phyloP scores from a whole-genome alignment of 2,113 vertebrate species.

The Callocephalon fimbriatum region DNA sequence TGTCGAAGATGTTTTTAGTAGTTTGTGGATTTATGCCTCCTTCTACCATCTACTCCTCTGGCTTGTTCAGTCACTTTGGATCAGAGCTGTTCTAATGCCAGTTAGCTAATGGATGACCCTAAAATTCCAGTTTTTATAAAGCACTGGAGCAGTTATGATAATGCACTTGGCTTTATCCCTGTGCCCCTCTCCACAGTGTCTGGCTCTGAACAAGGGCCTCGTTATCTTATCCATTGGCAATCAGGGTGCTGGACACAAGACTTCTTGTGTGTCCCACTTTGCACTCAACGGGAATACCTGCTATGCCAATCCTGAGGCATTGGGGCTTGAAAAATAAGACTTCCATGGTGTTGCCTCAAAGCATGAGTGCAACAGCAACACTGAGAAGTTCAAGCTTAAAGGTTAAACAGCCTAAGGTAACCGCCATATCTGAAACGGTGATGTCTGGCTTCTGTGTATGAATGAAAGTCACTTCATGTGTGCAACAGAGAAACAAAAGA shows the following conservation, averaged over 20 bases:
- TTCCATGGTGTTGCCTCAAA: neutral
- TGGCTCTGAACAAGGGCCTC: neutral
- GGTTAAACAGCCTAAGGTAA: neutral
- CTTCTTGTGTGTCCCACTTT: neutral
- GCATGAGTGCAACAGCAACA: accelerated
- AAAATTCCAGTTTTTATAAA: neutral
- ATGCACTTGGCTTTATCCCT: neutral
- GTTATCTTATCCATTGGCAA: neutral
- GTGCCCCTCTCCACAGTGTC: neutral
- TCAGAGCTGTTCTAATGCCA: neutral
- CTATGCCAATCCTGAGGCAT: neutral
- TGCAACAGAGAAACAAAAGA: neutral
- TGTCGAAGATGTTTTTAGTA: neutral
- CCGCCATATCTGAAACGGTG: neutral
- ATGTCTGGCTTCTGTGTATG: neutral
- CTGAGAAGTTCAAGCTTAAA: neutral
- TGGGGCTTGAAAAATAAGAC: neutral
- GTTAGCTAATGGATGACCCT: neutral
- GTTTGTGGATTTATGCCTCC: neutral
- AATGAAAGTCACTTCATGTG: neutral
- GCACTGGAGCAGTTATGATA: neutral
- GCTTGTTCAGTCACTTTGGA: neutral
- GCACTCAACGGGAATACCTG: neutral
- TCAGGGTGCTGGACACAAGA: neutral
- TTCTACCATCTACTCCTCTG: neutral